These are phyloP conservation scores for Dendrocincla fuliginosa DNA, from an alignment of 2,797 vertebrate genomes.

Conservation along the genomic window DNA sequence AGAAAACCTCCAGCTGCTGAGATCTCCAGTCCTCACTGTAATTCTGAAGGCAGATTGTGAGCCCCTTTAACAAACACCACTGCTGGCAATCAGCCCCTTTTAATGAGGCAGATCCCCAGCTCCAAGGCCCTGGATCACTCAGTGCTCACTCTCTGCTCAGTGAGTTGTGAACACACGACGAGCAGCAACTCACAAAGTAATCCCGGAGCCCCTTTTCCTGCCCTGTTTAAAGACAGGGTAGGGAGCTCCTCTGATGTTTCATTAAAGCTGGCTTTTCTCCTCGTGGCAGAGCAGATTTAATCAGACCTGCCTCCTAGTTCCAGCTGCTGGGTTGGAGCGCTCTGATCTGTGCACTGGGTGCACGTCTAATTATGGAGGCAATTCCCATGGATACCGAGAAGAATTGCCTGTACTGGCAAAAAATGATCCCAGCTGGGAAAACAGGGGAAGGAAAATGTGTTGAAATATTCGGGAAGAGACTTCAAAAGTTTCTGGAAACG, in stretches of 20 bases:
- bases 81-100: not conserved
- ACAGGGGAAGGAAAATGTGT: not conserved
- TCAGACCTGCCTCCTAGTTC: conserved; percentile 70
- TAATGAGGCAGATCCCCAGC: not conserved
- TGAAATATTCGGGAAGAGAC: conserved; percentile 33
- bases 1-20: not conserved
- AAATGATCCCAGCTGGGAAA: conserved; percentile 63
- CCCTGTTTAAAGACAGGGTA: conserved; percentile 17
- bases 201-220: not conserved
- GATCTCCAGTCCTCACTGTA: not conserved
- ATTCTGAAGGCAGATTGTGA: not conserved
- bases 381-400: conserved; percentile 74
- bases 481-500: conserved; percentile 27
- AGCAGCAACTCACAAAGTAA: not conserved
- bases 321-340: conserved; percentile 67
- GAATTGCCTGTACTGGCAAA: conserved; percentile 60
- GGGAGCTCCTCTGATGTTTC: conserved; percentile 50
- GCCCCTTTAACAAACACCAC: not conserved
- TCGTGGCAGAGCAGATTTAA: conserved; percentile 65
- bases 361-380: conserved; percentile 71
- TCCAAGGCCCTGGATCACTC: not conserved
- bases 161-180: not conserved
- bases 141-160: not conserved
- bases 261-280: conserved; percentile 66
- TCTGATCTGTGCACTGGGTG: conserved; percentile 70